These are phyloP conservation scores for Netta rufina DNA, from an alignment of 2,797 vertebrate genomes.

Conservation along the genomic window DNA sequence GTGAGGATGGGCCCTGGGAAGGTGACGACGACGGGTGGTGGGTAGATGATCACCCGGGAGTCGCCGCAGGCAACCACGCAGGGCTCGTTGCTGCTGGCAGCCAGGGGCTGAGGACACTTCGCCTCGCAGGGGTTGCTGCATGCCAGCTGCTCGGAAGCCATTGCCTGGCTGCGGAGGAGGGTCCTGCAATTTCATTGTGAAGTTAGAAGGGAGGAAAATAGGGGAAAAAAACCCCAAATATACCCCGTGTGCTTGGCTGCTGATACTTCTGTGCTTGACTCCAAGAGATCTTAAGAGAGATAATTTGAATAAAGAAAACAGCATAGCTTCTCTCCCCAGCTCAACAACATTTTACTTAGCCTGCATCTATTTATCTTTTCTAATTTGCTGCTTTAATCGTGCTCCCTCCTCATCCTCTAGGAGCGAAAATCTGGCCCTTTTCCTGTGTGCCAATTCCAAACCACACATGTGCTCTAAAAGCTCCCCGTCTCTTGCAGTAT, in stretches of 20 bases:
- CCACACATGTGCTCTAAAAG: not conserved
- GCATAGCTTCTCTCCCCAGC: not conserved
- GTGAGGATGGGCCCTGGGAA: conserved; percentile 67
- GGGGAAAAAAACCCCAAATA: no score
- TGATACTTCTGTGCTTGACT: rapidly evolving
- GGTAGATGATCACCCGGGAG: conserved; percentile 56
- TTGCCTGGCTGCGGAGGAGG: not conserved
- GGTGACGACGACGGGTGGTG: conserved; percentile 20
- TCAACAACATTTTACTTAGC: not conserved
- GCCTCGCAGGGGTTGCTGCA: conserved; percentile 35
- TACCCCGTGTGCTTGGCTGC: not conserved
- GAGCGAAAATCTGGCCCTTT: not conserved
- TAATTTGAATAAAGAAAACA: no score
- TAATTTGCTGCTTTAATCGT: not conserved
- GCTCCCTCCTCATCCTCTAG: not conserved
- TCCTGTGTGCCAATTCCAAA: rapidly evolving
- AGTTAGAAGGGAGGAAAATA: not conserved
- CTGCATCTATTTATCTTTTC: not conserved
- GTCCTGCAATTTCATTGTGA: not conserved
- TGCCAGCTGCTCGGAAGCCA: conserved; percentile 37
- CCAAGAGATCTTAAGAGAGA: not conserved
- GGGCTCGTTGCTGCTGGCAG: conserved; percentile 57
- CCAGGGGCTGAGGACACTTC: conserved; percentile 32
- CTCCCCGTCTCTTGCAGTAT: not conserved
- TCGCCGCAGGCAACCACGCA: conserved; percentile 35